These are phyloP conservation scores for Sabatieria punctata DNA, from an alignment of 2,888 invertebrate species.

Conservation along the genomic window DNA sequence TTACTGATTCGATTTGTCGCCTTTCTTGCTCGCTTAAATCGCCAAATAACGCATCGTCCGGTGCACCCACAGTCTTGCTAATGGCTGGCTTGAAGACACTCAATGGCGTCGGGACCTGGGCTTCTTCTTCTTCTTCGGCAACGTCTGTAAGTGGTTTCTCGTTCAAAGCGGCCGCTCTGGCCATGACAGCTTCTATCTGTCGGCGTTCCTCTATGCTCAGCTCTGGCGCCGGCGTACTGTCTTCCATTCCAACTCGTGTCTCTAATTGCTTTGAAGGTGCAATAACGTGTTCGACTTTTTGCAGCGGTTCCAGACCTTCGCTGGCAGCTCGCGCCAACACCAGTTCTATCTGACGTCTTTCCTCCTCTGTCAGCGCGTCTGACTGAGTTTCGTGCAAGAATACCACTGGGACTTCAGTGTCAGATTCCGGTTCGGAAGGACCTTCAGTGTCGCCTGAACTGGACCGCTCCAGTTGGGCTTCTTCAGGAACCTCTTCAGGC, in stretches of 20 bases:
- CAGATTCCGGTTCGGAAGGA: background rate
- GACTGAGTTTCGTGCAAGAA: background rate
- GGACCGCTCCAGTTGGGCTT: background rate
- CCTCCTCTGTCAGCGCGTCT: background rate
- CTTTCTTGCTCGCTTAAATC: background rate
- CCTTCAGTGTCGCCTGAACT: constrained; percentile 16
- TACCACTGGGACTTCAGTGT: constrained; percentile 9
- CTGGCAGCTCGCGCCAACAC: background rate
- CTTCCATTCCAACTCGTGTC: constrained; percentile 26
- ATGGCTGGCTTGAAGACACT: no score
- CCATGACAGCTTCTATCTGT: constrained; percentile 32
- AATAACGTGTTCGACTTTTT: background rate
- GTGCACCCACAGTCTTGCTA: no score
- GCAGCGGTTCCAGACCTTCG: background rate
- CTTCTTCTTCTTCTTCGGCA: no score
- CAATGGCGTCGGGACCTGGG: no score
- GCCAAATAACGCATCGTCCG: no score
- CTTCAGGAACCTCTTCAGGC: no score
- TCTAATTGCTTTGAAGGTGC: no score
- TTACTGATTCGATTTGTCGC: background rate
- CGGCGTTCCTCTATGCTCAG: constrained; percentile 31
- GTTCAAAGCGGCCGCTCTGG: constrained; percentile 6
- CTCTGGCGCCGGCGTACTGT: constrained; percentile 33
- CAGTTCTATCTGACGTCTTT: background rate
- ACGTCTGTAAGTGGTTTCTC: no score